Conservation (phyloP, 2,888 invertebrate species). For the Gymnosoma rotundatum region DNA sequence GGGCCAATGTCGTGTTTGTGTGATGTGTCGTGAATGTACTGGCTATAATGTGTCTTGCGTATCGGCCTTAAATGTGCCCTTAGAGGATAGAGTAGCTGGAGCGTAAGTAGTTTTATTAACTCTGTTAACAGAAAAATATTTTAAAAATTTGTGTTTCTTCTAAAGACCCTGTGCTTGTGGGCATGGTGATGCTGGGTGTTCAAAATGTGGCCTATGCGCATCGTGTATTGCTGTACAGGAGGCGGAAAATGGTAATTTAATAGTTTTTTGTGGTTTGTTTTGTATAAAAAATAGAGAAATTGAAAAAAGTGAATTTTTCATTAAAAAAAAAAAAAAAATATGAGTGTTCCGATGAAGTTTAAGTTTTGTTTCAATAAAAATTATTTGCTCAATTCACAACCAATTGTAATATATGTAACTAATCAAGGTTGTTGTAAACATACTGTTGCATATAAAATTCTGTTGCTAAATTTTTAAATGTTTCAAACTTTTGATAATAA, state of each 20-base stretch:
- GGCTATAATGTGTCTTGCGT: conserved; percentile 93
- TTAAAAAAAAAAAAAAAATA: no score
- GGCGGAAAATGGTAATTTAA: conserved; percentile 78
- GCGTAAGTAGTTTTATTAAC: conserved; percentile 85
- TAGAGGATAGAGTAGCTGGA: conserved; percentile 92
- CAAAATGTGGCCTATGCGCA: conserved; percentile 95
- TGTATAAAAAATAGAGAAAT: no score
- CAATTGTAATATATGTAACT: no score
- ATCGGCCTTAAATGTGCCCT: conserved; percentile 85
- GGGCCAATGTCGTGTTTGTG: conserved; percentile 85
- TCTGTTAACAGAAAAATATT: neutral
- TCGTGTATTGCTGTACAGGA: conserved; percentile 87
- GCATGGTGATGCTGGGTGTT: conserved; percentile 96
- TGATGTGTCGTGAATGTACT: conserved; percentile 95
- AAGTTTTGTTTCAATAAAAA: no score
- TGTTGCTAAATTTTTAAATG: no score
- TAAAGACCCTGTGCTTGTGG: conserved; percentile 96
- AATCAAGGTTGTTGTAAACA: no score
- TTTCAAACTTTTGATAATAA: no score
- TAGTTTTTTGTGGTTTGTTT: neutral
- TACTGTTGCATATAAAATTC: no score
- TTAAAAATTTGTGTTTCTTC: conserved; percentile 2
- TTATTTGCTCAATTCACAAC: no score
- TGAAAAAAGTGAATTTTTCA: no score
- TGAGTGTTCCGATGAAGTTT: no score